Evolutionary conservation across 2,797 vertebrate genomes (phyloP).

Genomic region (Pelochelys cantorii): DNA sequence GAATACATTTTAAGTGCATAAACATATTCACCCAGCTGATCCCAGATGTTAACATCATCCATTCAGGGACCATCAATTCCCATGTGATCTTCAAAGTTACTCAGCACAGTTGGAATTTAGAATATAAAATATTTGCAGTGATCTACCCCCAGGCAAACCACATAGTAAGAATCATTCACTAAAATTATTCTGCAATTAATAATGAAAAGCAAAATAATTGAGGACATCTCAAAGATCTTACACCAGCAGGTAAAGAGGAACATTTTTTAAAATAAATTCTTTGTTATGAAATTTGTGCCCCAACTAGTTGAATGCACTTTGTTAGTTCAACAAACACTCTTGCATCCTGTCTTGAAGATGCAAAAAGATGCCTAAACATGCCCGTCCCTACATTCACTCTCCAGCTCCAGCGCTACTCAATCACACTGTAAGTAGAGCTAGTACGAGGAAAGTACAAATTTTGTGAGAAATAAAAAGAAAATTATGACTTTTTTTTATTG

Average conservation of each 20-base stretch:
- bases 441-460: background rate
- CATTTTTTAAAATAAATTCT: background rate
- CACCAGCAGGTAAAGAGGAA: background rate
- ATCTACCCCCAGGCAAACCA: background rate
- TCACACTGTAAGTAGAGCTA: background rate
- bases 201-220: background rate
- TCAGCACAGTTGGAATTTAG: fast-evolving
- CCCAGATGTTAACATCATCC: background rate
- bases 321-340: background rate
- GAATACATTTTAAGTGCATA: background rate
- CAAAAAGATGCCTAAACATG: background rate
- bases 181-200: background rate
- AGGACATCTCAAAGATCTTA: background rate
- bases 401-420: background rate
- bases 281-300: background rate
- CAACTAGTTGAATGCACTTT: background rate
- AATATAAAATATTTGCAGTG: background rate
- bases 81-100: background rate
- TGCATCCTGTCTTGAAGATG: background rate
- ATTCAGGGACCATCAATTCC: background rate
- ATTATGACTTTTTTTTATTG: background rate
- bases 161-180: background rate
- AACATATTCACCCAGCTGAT: background rate
- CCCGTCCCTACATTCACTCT: background rate
- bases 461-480: background rate